Base-by-base conservation (phyloP, 2,113 vertebrate genomes). In the Heterotis niloticus region DNA sequence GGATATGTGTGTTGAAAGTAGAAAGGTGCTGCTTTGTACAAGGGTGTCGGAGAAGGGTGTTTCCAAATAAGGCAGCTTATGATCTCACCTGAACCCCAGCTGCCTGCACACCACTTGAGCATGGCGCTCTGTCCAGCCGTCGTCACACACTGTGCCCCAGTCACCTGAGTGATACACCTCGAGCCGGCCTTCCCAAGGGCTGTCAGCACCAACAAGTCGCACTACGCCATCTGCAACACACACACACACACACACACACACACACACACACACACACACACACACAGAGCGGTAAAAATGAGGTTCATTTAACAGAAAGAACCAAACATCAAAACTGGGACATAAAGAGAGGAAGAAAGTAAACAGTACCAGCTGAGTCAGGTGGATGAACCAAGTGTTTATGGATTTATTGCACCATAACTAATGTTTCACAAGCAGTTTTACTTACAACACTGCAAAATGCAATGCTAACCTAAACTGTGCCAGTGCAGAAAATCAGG, bases 71-170 rank as follows among this genome's bases (percentile, higher is more conserved):
- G 2, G 13, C 59, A 62, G 59, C 59, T 62, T 20, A 62, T 17
- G 66, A 3, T 14, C 88, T 83, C 78, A 92, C 91, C 90, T 88
- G 88, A 89, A 91, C 59, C 90, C 90, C 13, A 93, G 86, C 81
- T 93, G 91, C 65, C 84, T 82, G 59, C 91, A 93, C 44, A 92
- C 91, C 68, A 93, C 91, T 78, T 89, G 88, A 13, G 91, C 88
- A 2, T 87, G 87, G 52, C 82, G 79, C 34, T 85, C 74, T 0
- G 85, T 90, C 91, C 91, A 93, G 84, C 79, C 85, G 77, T 89
- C 90, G 16, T 92, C 91, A 81, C 91, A 93, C 28, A 93, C 91
- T 0, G 90, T 89, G 56, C 91, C 91, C 91, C 91, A 93, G 28
- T 87, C 73, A 34, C 88, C 90, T 56, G 81, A 75, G 1, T 88